A percentile compares a stretch with the other conserved stretches of the same genome.
Conservation (phyloP, 2,797 vertebrate genomes). For the Gambusia yucatana region DNA sequence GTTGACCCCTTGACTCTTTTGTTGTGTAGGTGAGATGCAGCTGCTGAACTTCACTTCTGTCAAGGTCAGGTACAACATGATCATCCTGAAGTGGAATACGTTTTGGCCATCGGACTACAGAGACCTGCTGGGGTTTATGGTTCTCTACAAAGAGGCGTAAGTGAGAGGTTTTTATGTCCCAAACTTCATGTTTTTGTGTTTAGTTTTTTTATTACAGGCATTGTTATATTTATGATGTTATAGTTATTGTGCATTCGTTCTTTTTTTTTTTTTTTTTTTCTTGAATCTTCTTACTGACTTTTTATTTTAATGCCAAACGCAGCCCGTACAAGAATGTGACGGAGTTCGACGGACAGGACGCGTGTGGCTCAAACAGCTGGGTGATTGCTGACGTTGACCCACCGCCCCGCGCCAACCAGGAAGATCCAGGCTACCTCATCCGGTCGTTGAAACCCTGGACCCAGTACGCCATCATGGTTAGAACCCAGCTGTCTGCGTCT, state of each 20-base stretch:
- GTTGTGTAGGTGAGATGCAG: conserved; percentile 88
- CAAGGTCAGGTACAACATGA: conserved; percentile 85
- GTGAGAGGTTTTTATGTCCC: conserved; percentile 59
- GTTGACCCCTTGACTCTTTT: conserved; percentile 12
- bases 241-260: not conserved
- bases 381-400: conserved; percentile 93
- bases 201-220: not conserved
- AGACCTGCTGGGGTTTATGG: conserved; percentile 96
- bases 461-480: conserved; percentile 96
- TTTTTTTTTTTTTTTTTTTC: not conserved
- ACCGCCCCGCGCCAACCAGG: conserved; percentile 82
- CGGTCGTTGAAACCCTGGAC: conserved; percentile 95
- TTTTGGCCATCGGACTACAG: conserved; percentile 96
- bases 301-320: conserved; percentile 6
- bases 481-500: conserved; percentile 92
- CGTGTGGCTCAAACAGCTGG: conserved; percentile 98
- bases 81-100: conserved; percentile 89
- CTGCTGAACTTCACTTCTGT: conserved; percentile 87
- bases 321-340: conserved; percentile 94
- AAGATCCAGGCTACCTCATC: conserved; percentile 87
- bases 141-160: conserved; percentile 98
- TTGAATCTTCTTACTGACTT: not conserved
- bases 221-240: not conserved
- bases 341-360: conserved; percentile 96
- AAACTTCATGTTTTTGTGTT: not conserved